Base-by-base conservation (phyloP, 2,797 vertebrate species). In the Parauchenoglanis ngamensis region DNA sequence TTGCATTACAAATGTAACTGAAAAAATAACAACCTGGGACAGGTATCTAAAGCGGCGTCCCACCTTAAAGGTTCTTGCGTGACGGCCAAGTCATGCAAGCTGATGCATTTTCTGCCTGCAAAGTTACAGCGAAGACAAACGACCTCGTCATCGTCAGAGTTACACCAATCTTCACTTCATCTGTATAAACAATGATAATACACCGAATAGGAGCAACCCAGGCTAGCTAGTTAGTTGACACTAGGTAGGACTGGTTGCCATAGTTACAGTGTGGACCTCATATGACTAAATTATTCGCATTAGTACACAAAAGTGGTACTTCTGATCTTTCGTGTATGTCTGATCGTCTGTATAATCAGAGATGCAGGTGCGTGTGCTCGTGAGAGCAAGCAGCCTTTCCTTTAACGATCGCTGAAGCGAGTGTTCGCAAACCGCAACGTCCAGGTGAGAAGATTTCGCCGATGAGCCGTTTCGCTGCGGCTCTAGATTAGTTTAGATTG, bases 401-500 rank as follows among this genome's bases (percentile, higher is more conserved):
- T 49, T 65, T 63, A 31, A 59, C 12, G n/a, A 81, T 78, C 52
- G 4, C 12, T 57, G 35, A 40, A 57, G 44, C 25, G 0, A 12
- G 19, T 23, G 63, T 68, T 28, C 12, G 81, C 17, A 63, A 73
- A 52, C 73, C 7, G 70, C 40, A 52, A 79, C 12, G 65, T 59
- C 40, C 54, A 75, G 67, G 68, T 84, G 89, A 75, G 40, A 84
- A 23, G 54, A 61, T 82, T 46, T 80, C 46, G 79, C 44, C 12
- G 19, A 28, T 54, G 67, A 67, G 31, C 52, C 3, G 83, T 87
- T 85, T 85, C n/a, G 46, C 23, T 57, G 31, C 40, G 44, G 61
- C 11, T 54, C 49, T n/a, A 59, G 25, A 40, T 40, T 40, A 86
- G 80, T 80, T 79, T n/a, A 85, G 65, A 90, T 85, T 54, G 70